A percentile compares a stretch with the other conserved stretches of the same genome.
Conservation (phyloP, 2,113 vertebrate species). For the Agapornis roseicollis region DNA sequence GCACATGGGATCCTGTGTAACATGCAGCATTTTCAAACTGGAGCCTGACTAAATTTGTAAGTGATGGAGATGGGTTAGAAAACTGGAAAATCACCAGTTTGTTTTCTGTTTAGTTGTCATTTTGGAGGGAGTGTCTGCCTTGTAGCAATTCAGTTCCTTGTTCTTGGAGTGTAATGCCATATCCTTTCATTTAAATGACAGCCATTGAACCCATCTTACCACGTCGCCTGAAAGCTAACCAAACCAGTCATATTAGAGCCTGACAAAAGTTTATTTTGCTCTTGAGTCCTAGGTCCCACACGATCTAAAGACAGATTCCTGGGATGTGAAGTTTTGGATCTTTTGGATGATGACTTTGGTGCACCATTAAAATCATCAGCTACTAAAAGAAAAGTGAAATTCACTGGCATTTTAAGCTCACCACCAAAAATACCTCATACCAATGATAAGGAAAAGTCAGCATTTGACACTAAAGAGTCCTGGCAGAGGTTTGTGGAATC, state of each 20-base stretch:
- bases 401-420: conserved; percentile 59
- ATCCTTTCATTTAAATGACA: neutral
- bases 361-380: neutral
- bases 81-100: neutral
- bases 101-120: neutral
- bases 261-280: neutral
- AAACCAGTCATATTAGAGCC: neutral
- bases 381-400: conserved; percentile 65
- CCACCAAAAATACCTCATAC: conserved; percentile 56
- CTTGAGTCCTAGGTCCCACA: conserved; percentile 71
- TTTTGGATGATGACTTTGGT: conserved; percentile 66
- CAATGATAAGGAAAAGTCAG: neutral
- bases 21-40: neutral
- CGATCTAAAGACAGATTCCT: conserved; percentile 6
- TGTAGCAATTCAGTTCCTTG: neutral
- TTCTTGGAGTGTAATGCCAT: neutral
- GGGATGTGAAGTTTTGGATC: conserved; percentile 61
- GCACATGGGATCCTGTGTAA: neutral
- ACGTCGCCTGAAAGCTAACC: neutral
- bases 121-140: neutral
- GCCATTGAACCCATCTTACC: neutral
- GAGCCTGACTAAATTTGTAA: neutral
- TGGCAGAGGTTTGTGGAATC: neutral
- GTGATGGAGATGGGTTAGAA: neutral
- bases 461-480: neutral